Conservation (phyloP, 2,113 vertebrate species). For the Protobothrops mucrosquamatus region DNA sequence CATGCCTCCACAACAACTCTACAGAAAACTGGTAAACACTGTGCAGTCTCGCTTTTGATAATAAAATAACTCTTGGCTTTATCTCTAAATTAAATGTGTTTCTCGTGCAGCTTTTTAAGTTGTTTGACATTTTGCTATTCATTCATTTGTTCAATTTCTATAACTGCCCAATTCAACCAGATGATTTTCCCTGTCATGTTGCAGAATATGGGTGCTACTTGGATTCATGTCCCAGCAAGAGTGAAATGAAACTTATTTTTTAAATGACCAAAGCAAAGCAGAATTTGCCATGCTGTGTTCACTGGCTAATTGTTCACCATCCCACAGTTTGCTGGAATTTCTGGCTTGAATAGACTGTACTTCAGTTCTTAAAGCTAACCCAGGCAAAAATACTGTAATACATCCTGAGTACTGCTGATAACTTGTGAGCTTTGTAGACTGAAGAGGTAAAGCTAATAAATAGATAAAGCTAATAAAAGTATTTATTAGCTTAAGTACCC, state of each 20-base stretch:
- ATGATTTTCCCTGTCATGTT: not conserved
- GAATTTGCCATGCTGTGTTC: not conserved
- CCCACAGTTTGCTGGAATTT: not conserved
- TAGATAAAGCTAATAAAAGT: not conserved
- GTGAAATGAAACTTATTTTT: not conserved
- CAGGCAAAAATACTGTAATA: not conserved
- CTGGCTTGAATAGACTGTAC: no score
- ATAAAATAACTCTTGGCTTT: not conserved
- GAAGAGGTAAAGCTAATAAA: not conserved
- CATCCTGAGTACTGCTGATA: not conserved
- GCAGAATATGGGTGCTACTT: not conserved
- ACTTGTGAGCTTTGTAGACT: not conserved
- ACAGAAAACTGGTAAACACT: slow-evolving; percentile 85
- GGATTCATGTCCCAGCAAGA: not conserved
- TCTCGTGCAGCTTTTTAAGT: not conserved
- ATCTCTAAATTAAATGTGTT: not conserved
- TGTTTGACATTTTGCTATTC: not conserved
- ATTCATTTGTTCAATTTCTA: not conserved
- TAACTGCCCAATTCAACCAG: not conserved
- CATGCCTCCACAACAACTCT: slow-evolving; percentile 79
- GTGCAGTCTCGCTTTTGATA: not conserved
- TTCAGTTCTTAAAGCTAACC: not conserved
- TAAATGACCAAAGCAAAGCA: not conserved
- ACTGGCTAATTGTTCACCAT: not conserved
- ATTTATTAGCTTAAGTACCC: not conserved